These are phyloP conservation scores for Watsonalla binaria DNA, from an alignment of 2,888 invertebrate species.

Conservation along the genomic window DNA sequence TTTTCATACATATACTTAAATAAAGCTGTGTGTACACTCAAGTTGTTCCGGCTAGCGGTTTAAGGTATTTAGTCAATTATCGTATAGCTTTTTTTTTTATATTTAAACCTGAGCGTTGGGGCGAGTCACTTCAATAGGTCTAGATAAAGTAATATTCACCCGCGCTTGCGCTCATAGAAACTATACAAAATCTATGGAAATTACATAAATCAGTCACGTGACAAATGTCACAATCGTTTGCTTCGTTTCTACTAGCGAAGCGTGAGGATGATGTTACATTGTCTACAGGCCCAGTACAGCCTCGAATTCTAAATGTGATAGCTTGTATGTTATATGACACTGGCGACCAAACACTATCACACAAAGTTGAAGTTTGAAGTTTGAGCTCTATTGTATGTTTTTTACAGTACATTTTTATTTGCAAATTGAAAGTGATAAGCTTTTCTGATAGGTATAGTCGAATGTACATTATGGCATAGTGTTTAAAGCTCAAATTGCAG, in stretches of 20 bases:
- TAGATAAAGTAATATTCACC: too few species aligned
- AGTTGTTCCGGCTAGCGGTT: constrained; percentile 51
- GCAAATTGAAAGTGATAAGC: background rate
- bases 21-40: constrained; percentile 22
- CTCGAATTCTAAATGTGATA: constrained; percentile 43
- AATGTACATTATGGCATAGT: background rate
- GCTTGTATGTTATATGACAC: constrained; percentile 22
- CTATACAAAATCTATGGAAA: too few species aligned
- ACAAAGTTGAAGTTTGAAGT: background rate
- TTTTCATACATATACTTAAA: too few species aligned
- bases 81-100: constrained; percentile 66
- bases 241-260: too few species aligned
- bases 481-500: background rate
- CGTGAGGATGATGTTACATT: too few species aligned
- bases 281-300: too few species aligned
- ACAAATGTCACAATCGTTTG: too few species aligned
- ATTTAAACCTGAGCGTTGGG: constrained; percentile 46
- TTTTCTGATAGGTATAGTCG: background rate
- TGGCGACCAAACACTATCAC: background rate
- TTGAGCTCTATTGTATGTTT: background rate
- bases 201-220: too few species aligned
- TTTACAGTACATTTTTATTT: background rate
- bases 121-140: constrained; percentile 49
- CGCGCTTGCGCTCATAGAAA: too few species aligned
- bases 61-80: constrained; percentile 79